Percentiles rank a stretch among this genome's conserved stretches.
These are phyloP conservation scores for Apeltes quadracus DNA, from an alignment of 2,113 vertebrate genomes.

Conservation along the genomic window DNA sequence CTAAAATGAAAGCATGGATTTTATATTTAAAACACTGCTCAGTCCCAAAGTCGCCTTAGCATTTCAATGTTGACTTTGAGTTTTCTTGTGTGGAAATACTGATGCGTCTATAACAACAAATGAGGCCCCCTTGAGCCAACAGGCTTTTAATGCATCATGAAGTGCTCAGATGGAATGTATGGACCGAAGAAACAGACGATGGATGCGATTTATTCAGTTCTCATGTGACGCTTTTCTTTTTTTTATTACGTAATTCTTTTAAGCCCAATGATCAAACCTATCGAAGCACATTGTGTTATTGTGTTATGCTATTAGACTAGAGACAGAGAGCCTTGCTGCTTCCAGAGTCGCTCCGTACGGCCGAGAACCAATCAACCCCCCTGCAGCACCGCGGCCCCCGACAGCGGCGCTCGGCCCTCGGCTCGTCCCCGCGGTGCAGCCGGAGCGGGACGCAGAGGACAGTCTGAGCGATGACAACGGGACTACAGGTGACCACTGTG, in stretches of 20 bases:
- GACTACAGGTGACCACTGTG: conserved; percentile 42
- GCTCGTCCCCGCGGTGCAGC: too few relatives aligned
- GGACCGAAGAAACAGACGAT: too few relatives aligned
- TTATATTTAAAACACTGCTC: not conserved
- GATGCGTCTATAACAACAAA: too few relatives aligned
- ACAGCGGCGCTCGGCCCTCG: too few relatives aligned
- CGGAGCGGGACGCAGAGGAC: conserved; percentile 16
- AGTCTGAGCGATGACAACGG: conserved; percentile 16
- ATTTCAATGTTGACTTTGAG: not conserved
- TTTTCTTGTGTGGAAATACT: too few relatives aligned
- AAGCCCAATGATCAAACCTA: not conserved
- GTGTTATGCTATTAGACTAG: not conserved
- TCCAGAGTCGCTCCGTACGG: conserved; percentile 23
- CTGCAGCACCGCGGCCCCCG: conserved; percentile 33
- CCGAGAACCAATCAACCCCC: conserved; percentile 67
- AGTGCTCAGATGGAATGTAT: too few relatives aligned
- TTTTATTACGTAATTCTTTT: too few relatives aligned
- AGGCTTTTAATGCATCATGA: too few relatives aligned
- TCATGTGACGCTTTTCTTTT: too few relatives aligned
- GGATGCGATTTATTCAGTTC: too few relatives aligned
- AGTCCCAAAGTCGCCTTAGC: not conserved
- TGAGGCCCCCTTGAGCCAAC: too few relatives aligned
- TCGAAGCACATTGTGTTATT: not conserved
- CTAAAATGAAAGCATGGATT: not conserved
- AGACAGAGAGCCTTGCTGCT: not conserved